Evolutionary conservation across 2,113 vertebrate species (phyloP), one percentile per base, ranked within the genome.

Genomic region (Eulemur macaco): DNA sequence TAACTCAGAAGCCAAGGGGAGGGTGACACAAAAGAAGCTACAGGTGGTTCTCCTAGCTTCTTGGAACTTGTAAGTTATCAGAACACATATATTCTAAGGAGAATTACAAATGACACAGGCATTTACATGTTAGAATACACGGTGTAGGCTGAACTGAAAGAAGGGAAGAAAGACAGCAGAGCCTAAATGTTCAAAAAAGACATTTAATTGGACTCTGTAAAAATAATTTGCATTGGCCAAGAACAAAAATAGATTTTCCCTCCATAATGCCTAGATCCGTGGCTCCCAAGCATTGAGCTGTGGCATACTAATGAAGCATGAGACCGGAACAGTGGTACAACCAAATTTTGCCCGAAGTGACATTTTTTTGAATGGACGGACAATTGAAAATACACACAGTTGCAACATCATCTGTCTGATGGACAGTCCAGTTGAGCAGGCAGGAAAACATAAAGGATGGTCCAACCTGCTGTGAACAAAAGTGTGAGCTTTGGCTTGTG

Each of bases 31-130:
- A 90, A 73, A 78, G 42, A 91, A 80, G 50, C 3, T 29, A 64
- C 50, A 96, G 58, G 25, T n/a, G 31, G 21, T 77, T 94, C 76
- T 82, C 68, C 50, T 85, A 4, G 66, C 50, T 95, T 94, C 85
- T 6, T 71, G 27, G 37, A 89, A 76, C 39, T 94, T 71, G 27
- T 34, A 83, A 37, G 31, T 45, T 95, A 68, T 42, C 81, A 60
- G 25, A 95, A 96, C 77, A 66, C 47, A 69, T 27, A 56, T 64
- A 60, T 71, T 80, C 86, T 94, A 76, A 76, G 39, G 66, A 84
- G 20, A 87, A 71, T 91, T 66, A 64, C 34, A 77, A 92, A 91
- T 73, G 37, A 69, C 60, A 77, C 25, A 45, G n/a, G 3, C 45
- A 14, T 34, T 80, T 78, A 56, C 31, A 66, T 37, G 39, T 76